Base-by-base conservation (phyloP, 2,113 vertebrate species). In the Leptodactylus fuscus region DNA sequence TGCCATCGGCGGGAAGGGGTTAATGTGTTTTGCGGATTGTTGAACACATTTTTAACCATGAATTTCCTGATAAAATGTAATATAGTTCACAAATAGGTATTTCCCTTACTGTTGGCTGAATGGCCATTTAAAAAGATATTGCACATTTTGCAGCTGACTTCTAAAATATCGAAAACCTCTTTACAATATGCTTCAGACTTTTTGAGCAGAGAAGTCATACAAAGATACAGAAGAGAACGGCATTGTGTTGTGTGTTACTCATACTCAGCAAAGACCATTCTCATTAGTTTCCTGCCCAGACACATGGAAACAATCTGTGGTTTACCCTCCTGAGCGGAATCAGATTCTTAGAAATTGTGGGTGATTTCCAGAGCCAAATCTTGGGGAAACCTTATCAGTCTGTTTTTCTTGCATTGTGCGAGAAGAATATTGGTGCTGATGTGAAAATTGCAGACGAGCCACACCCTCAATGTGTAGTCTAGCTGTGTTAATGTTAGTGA, bases 251-350 rank as follows among this genome's bases (percentile, higher is more conserved):
- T 0, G 87, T 82, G 88, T 82, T 90, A 87, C 78, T 86, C 90
- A 90, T 90, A 88, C 87, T 76, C 62, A 75, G 87, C 82, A 80
- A 24, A 89, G 87, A 89, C 90, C 89, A 78, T 48, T 65, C 88
- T 86, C 87, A 85, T 12, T 88, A 70, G 88, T 89, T 89, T 85
- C 85, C 88, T 2, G 41, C 49, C 87, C 87, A 51, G 81, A 82
- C 92, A 92, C 86, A 88, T 90, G 90, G 92, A 92, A 93, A 85
- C 90, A 89, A 90, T 93, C 89, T 91, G 92, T 89, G 92, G 91
- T 91, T 85, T 92, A 91, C 90, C 88, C 87, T 91, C 87, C 88
- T 90, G 88, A 89, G 90, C 91, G 89, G 90, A 92, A 91, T 89
- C 86, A 22, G 91, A 92, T 92, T 93, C 92, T 91, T 92, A 92